phyloP scores from a whole-genome alignment of 2,113 vertebrate genomes.

The Orientallactaga bullata region DNA sequence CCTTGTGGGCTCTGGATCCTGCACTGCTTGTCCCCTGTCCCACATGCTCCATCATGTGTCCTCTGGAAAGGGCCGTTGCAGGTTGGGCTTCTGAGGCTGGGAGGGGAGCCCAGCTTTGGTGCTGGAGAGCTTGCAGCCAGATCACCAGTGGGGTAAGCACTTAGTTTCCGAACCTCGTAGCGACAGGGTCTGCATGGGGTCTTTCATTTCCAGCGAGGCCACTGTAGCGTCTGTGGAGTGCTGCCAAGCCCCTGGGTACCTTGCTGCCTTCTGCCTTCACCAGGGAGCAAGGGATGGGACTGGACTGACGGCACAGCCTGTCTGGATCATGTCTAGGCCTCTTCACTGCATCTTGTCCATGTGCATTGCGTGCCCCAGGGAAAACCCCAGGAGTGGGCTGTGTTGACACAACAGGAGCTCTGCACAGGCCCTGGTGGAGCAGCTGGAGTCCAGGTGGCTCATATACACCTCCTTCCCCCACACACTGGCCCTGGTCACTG shows the following conservation, averaged over 20 bases:
- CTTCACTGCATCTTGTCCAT: background rate
- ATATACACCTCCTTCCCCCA: accelerated
- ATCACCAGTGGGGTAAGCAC: accelerated
- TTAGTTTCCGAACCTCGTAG: background rate
- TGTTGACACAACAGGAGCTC: accelerated
- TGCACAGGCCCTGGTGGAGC: accelerated
- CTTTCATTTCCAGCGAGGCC: accelerated
- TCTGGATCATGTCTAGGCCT: too few relatives aligned
- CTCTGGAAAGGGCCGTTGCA: background rate
- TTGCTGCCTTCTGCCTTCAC: accelerated
- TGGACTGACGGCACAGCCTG: background rate
- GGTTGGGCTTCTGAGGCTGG: background rate
- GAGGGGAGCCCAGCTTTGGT: too few relatives aligned
- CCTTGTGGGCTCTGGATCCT: background rate
- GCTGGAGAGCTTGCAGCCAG: background rate
- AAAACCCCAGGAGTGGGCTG: background rate
- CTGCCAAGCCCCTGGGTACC: accelerated
- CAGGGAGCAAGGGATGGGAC: accelerated
- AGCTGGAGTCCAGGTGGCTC: accelerated
- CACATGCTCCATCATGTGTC: accelerated
- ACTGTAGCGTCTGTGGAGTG: background rate
- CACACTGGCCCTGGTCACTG: background rate
- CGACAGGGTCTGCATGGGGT: accelerated
- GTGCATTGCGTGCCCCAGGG: background rate
- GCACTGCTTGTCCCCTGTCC: accelerated